phyloP scores from a whole-genome alignment of 1,140 invertebrate genomes.

The Procambarus virginalis region DNA sequence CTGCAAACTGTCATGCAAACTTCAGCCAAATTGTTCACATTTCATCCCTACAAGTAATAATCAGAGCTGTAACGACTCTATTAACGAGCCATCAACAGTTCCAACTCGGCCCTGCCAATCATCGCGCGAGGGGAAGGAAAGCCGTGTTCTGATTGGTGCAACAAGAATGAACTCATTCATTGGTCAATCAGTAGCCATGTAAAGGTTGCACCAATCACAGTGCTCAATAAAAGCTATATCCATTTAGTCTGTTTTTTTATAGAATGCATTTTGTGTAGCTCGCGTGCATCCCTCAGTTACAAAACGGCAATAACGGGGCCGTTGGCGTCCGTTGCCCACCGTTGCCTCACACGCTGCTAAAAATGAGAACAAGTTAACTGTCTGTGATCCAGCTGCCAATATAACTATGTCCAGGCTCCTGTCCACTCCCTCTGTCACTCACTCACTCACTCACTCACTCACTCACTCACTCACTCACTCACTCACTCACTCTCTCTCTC shows the following conservation, averaged over 20 bases:
- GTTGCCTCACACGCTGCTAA: slow-evolving; percentile 49
- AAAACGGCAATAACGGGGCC: slow-evolving; percentile 32
- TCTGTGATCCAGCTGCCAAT: slow-evolving; percentile 17
- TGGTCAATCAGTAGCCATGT: slow-evolving; percentile 64
- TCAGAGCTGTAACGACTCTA: slow-evolving; percentile 66
- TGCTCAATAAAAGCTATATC: slow-evolving; percentile 60
- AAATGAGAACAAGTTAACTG: slow-evolving; percentile 51
- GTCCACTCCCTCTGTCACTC: not conserved
- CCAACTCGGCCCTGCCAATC: slow-evolving; percentile 60
- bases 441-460: not conserved
- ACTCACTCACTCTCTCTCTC: not conserved
- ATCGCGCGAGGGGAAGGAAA: slow-evolving; percentile 35
- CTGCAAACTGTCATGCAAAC: slow-evolving; percentile 65
- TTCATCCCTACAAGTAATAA: slow-evolving; percentile 67
- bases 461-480: not conserved
- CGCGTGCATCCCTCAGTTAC: slow-evolving; percentile 31
- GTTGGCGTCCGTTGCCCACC: slow-evolving; percentile 8
- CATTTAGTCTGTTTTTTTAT: slow-evolving; percentile 60
- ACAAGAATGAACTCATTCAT: slow-evolving; percentile 62
- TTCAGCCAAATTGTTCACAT: slow-evolving; percentile 67
- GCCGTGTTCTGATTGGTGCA: slow-evolving; percentile 55
- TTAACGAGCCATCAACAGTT: slow-evolving; percentile 64
- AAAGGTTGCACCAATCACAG: slow-evolving; percentile 62
- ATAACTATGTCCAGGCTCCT: slow-evolving; percentile 16
- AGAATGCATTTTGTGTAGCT: slow-evolving; percentile 57